Conservation (phyloP, 2,113 vertebrate species). For the Perca fluviatilis region DNA sequence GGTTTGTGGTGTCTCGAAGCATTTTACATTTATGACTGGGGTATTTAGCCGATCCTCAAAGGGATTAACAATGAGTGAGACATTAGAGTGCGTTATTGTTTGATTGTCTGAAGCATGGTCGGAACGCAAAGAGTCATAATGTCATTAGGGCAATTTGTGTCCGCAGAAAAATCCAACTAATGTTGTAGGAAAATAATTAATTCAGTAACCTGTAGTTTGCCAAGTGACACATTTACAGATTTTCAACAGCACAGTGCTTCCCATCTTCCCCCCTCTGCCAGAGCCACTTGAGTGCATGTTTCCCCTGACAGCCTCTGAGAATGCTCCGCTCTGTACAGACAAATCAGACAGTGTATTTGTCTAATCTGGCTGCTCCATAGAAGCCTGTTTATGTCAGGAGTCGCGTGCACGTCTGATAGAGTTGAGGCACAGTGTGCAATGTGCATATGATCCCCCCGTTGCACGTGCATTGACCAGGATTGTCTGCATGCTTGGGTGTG, state of each 20-base stretch:
- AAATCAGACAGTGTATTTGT: slow-evolving; percentile 43
- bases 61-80: slow-evolving; percentile 31
- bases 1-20: slow-evolving; percentile 49
- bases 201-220: slow-evolving; percentile 37
- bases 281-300: slow-evolving; percentile 47
- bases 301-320: slow-evolving; percentile 55
- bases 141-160: slow-evolving; percentile 28
- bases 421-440: slow-evolving; percentile 25
- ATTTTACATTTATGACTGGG: slow-evolving; percentile 58
- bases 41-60: slow-evolving; percentile 21
- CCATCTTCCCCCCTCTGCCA: slow-evolving; percentile 25
- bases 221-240: slow-evolving; percentile 56
- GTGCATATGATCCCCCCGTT: slow-evolving; percentile 24
- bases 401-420: slow-evolving; percentile 30
- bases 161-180: slow-evolving; percentile 27
- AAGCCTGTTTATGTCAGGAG: slow-evolving; percentile 57
- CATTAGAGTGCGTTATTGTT: slow-evolving; percentile 9
- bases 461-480: slow-evolving; percentile 37
- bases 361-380: slow-evolving; percentile 43
- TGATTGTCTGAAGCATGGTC: neutral
- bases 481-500: slow-evolving; percentile 18
- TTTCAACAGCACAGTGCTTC: slow-evolving; percentile 19
- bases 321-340: neutral
- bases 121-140: slow-evolving; percentile 14
- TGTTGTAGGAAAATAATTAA: slow-evolving; percentile 38